Percentiles rank a stretch among this genome's conserved stretches.
Conservation (phyloP, 53 echinoderm and acorn worm genomes). For the Temnopleurus reevesii region DNA sequence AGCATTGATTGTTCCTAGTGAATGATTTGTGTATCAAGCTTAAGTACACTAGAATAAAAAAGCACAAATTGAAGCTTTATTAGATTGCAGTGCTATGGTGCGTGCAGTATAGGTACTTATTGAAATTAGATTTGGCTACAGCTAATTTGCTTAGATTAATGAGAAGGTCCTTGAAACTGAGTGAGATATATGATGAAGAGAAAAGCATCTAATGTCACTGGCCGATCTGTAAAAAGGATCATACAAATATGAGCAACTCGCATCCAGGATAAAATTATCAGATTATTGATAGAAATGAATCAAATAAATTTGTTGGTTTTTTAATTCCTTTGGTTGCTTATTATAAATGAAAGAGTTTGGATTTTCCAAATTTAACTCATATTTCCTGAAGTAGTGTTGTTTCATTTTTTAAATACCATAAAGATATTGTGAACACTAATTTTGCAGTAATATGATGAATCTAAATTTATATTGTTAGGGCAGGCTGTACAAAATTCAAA, state of each 20-base stretch:
- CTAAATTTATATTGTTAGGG: neutral
- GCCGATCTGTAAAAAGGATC: neutral
- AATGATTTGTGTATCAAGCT: neutral
- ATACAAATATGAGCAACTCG: neutral
- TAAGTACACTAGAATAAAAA: slow-evolving; percentile 2
- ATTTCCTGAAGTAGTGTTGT: too few relatives aligned
- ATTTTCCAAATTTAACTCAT: too few relatives aligned
- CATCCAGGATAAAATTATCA: neutral
- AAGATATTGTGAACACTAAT: neutral
- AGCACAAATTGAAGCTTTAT: neutral
- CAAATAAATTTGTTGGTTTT: neutral
- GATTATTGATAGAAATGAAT: neutral
- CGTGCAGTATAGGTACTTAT: slow-evolving; percentile 31
- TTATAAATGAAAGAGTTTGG: neutral
- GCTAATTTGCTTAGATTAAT: slow-evolving; percentile 41
- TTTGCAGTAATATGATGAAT: neutral
- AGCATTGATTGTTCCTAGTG: too few relatives aligned
- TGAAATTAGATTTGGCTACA: slow-evolving; percentile 46
- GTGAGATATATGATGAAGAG: slow-evolving; percentile 23
- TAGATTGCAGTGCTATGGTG: neutral
- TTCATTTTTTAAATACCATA: too few relatives aligned
- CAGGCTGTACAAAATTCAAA: too few relatives aligned
- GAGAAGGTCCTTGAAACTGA: slow-evolving; percentile 19
- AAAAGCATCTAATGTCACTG: slow-evolving; percentile 18
- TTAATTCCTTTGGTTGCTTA: neutral